These are phyloP conservation scores for Cydia strobilella DNA, from an alignment of 1,140 invertebrate species.

Conservation along the genomic window DNA sequence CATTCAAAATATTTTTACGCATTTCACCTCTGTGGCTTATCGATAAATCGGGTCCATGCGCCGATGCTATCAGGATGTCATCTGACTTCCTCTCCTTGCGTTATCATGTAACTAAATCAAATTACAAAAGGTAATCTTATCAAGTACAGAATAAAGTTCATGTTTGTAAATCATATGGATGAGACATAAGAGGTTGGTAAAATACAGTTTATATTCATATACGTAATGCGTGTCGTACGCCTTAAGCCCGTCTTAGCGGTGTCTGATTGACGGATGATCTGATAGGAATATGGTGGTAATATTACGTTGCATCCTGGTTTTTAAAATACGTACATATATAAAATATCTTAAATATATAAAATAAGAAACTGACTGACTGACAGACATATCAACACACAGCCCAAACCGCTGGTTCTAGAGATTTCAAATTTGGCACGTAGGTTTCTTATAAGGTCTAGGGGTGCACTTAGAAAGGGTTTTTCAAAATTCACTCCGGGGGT, in stretches of 20 bases:
- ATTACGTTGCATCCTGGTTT: slow-evolving; percentile 6
- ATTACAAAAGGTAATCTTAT: neutral
- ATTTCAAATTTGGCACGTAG: too few species aligned
- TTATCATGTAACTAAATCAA: neutral
- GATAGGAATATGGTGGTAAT: slow-evolving; percentile 40
- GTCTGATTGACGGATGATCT: slow-evolving; percentile 43
- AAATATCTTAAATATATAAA: too few species aligned
- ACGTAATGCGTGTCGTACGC: slow-evolving; percentile 13
- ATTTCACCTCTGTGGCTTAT: slow-evolving; percentile 8
- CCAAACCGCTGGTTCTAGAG: too few species aligned
- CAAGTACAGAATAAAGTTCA: neutral
- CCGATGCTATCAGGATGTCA: slow-evolving; percentile 17
- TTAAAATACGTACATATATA: neutral
- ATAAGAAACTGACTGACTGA: too few species aligned
- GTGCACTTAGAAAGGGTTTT: too few species aligned
- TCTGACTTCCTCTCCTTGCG: neutral
- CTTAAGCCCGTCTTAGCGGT: slow-evolving; percentile 26
- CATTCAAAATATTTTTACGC: slow-evolving; percentile 30
- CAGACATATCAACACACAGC: too few species aligned
- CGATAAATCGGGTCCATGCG: slow-evolving; percentile 19
- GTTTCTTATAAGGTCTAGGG: too few species aligned
- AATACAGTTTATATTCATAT: neutral
- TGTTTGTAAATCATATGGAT: neutral
- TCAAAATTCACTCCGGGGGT: too few species aligned
- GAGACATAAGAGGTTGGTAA: neutral